Percentiles rank a stretch among this genome's conserved stretches.
These are phyloP conservation scores for Timema cristinae DNA, from an alignment of 2,888 invertebrate species.

Conservation along the genomic window DNA sequence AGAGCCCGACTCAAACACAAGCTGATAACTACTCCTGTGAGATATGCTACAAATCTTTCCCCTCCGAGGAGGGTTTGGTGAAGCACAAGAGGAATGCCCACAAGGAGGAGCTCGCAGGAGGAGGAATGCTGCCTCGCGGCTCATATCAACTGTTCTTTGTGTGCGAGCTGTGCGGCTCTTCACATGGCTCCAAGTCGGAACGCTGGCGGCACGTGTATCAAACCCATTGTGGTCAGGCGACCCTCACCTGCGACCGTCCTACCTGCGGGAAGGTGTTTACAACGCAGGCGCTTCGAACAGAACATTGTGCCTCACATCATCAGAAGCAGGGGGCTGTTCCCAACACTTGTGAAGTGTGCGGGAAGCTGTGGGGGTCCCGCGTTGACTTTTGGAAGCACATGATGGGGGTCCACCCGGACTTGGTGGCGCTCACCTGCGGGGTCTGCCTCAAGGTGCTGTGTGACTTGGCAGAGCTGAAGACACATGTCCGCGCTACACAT, in stretches of 20 bases:
- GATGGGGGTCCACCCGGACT: constrained; percentile 50
- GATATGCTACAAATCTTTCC: constrained; percentile 47
- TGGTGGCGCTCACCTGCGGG: constrained; percentile 48
- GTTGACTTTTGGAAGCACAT: constrained; percentile 52
- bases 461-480: constrained; percentile 44
- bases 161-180: constrained; percentile 49
- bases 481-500: constrained; percentile 46
- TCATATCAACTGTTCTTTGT: constrained; percentile 46
- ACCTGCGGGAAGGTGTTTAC: constrained; percentile 47
- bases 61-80: constrained; percentile 47
- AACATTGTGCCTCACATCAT: constrained; percentile 46
- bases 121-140: constrained; percentile 36
- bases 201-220: constrained; percentile 49
- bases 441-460: constrained; percentile 50
- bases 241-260: constrained; percentile 43
- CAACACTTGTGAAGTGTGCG: constrained; percentile 48
- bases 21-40: constrained; percentile 41
- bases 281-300: constrained; percentile 45
- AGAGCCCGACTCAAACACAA: background rate
- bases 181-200: constrained; percentile 49
- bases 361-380: constrained; percentile 50
- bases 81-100: constrained; percentile 46
- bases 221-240: constrained; percentile 43
- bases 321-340: constrained; percentile 38
- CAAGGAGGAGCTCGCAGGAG: constrained; percentile 27